Evolutionary conservation across 2,113 vertebrate species (phyloP).

Genomic region (Chaetura pelagica): DNA sequence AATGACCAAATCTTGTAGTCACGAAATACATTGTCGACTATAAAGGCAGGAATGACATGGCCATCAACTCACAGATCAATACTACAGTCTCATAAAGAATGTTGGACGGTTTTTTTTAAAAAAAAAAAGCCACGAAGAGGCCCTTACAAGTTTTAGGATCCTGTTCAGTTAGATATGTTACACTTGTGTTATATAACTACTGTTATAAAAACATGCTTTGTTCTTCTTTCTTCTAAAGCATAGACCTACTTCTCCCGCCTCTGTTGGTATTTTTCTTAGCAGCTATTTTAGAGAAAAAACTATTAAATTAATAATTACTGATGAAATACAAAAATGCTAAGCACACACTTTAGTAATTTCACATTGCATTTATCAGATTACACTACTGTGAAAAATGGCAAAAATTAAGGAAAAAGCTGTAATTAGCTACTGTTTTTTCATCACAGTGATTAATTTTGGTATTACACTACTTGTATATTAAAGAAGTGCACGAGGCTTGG

Average conservation of each 20-base stretch:
- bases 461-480: neutral
- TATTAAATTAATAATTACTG: neutral
- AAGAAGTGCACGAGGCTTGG: neutral
- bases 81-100: neutral
- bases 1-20: neutral
- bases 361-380: neutral
- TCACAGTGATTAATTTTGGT: neutral
- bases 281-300: neutral
- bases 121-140: neutral
- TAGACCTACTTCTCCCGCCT: neutral
- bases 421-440: neutral
- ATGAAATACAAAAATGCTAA: neutral
- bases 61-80: neutral
- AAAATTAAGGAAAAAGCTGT: neutral
- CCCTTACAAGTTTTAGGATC: neutral
- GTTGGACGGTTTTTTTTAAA: fast-evolving
- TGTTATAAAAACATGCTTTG: neutral
- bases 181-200: neutral
- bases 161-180: neutral
- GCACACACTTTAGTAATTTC: neutral
- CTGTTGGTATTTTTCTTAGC: neutral
- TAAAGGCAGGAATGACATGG: neutral
- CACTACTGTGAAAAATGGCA: neutral
- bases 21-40: fast-evolving
- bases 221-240: neutral